These are phyloP conservation scores for Vandiemenella viatica DNA, from an alignment of 2,888 invertebrate genomes.

Conservation along the genomic window DNA sequence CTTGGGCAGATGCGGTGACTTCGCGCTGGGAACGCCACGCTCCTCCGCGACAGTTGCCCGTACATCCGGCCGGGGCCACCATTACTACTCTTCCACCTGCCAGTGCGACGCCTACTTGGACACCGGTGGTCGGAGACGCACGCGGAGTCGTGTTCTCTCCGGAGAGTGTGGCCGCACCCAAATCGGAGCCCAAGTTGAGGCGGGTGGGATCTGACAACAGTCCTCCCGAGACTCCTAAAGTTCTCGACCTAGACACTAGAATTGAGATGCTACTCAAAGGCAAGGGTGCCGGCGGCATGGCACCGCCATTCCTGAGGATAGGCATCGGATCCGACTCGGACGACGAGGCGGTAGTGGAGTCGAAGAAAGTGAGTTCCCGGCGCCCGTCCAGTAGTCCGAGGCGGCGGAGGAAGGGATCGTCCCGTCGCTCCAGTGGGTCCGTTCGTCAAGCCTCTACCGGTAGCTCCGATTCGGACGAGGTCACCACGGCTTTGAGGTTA, in stretches of 20 bases:
- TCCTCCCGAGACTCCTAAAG: conserved; percentile 11
- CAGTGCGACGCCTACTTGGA: conserved; percentile 14
- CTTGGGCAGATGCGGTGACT: conserved; percentile 7
- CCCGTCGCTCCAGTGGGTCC: conserved; percentile 36
- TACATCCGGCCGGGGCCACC: conserved; percentile 6
- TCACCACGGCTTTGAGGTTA: conserved; percentile 24
- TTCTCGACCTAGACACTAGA: conserved; percentile 42
- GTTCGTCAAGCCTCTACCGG: conserved; percentile 31
- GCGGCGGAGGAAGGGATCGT: neutral
- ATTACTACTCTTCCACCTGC: conserved; percentile 14
- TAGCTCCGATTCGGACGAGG: conserved; percentile 16
- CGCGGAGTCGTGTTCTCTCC: conserved; percentile 8
- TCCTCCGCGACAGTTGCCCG: conserved; percentile 7
- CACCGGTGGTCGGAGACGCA: conserved; percentile 6
- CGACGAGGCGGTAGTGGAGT: conserved; percentile 15
- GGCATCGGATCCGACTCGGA: conserved; percentile 21
- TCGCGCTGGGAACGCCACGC: conserved; percentile 12
- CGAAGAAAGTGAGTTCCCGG: conserved; percentile 12
- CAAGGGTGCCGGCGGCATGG: conserved; percentile 51
- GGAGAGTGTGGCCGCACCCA: conserved; percentile 6
- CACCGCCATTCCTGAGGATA: conserved; percentile 22
- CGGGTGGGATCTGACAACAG: conserved; percentile 1
- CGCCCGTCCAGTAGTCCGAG: conserved; percentile 8
- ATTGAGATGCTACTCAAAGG: conserved; percentile 83
- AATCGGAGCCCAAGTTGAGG: conserved; percentile 3